Percentiles rank a stretch among this genome's conserved stretches.
phyloP scores from a whole-genome alignment of 2,113 vertebrate species.

The Podiceps cristatus region DNA sequence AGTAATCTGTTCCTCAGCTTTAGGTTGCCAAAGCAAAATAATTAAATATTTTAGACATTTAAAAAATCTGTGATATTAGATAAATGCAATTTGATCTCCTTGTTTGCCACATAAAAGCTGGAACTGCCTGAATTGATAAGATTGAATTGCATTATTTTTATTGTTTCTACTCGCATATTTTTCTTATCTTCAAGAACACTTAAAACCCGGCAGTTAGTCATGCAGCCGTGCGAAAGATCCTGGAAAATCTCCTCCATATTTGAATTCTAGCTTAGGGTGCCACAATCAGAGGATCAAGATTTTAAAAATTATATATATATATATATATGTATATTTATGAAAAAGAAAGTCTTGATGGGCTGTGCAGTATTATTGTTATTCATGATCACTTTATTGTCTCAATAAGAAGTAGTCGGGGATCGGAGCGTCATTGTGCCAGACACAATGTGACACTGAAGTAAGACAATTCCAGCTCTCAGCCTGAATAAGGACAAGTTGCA shows the following conservation, averaged over 20 bases:
- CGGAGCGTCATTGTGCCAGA: background rate
- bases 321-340: fast-evolving
- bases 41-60: constrained; percentile 70
- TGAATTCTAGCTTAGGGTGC: background rate
- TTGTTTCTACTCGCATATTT: constrained; percentile 53
- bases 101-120: constrained; percentile 70
- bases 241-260: background rate
- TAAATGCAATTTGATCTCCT: constrained; percentile 71
- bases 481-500: constrained; percentile 18
- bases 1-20: constrained; percentile 67
- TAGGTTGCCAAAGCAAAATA: constrained; percentile 69
- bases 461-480: constrained; percentile 14
- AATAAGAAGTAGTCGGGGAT: fast-evolving
- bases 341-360: background rate
- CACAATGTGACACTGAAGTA: background rate
- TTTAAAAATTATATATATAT: background rate
- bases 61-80: constrained; percentile 71
- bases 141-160: constrained; percentile 67
- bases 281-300: background rate
- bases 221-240: background rate
- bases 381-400: background rate
- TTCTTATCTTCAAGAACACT: constrained; percentile 59
- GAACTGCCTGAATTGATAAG: constrained; percentile 68
- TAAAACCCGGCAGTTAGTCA: background rate
- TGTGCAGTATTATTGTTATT: background rate